phyloP scores from a whole-genome alignment of 2,888 invertebrate genomes.

The Eilema griseolum region DNA sequence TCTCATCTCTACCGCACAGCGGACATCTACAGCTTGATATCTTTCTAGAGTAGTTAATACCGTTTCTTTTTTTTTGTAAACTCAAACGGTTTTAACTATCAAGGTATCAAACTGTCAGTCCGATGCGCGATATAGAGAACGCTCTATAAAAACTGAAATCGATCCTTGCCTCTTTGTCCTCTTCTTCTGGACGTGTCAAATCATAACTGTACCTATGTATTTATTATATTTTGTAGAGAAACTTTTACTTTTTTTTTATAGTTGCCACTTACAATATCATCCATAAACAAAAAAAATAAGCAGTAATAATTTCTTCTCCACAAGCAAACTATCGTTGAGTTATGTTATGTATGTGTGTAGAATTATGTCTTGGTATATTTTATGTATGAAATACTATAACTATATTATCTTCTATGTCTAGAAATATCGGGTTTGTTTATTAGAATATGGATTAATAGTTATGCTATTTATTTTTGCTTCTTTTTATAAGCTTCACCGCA shows the following conservation, averaged over 20 bases:
- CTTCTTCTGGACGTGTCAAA: background rate
- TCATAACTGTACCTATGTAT: background rate
- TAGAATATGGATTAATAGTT: slow-evolving; percentile 57
- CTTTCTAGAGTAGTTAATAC: background rate
- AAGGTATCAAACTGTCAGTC: background rate
- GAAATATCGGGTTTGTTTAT: slow-evolving; percentile 63
- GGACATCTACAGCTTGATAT: background rate
- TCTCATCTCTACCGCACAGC: background rate
- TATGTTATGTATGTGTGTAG: slow-evolving; percentile 45
- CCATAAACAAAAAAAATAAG: background rate
- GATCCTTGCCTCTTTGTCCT: background rate
- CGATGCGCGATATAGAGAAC: background rate
- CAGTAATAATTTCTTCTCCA: background rate
- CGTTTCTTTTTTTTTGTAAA: background rate
- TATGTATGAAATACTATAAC: slow-evolving; percentile 45
- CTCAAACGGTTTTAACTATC: background rate
- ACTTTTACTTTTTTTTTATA: background rate
- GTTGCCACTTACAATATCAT: background rate
- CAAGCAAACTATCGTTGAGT: background rate
- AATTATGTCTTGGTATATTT: slow-evolving; percentile 44
- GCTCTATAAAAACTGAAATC: background rate
- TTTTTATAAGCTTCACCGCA: slow-evolving; percentile 74
- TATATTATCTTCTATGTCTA: slow-evolving; percentile 55
- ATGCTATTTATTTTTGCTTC: slow-evolving; percentile 70
- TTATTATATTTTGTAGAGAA: slow-evolving; percentile 1